A percentile compares a stretch with the other conserved stretches of the same genome.
Evolutionary conservation across 1,140 invertebrate genomes (phyloP).

Genomic region (Mamestra configurata): DNA sequence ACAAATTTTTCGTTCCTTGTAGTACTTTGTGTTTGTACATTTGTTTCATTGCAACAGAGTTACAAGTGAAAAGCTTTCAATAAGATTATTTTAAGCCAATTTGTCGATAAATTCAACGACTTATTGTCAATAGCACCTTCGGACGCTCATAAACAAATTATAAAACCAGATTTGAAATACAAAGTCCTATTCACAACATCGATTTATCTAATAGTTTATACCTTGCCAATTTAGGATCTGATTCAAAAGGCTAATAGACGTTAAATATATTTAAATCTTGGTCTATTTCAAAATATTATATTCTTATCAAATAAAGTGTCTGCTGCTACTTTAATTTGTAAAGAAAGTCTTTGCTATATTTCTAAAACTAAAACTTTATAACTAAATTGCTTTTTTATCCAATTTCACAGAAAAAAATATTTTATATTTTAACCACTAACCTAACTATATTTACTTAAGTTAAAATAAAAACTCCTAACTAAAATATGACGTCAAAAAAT

Average conservation of each 20-base stretch:
- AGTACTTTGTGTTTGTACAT: too few species aligned
- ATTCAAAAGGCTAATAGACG: neutral
- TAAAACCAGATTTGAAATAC: neutral
- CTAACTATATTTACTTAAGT: too few species aligned
- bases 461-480: too few species aligned
- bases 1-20: too few species aligned
- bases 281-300: neutral
- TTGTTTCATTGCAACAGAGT: too few species aligned
- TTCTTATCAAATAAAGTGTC: neutral
- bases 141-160: neutral
- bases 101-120: neutral
- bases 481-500: too few species aligned
- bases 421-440: too few species aligned
- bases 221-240: neutral
- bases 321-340: neutral
- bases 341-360: too few species aligned
- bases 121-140: neutral
- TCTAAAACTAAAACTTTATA: too few species aligned
- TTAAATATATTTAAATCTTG: slow-evolving; percentile 1
- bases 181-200: neutral
- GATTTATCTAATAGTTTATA: neutral
- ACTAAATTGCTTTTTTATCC: too few species aligned
- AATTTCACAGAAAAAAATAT: too few species aligned
- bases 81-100: neutral
- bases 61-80: neutral